phyloP scores from a whole-genome alignment of 2,113 vertebrate genomes.

The Grus americana region DNA sequence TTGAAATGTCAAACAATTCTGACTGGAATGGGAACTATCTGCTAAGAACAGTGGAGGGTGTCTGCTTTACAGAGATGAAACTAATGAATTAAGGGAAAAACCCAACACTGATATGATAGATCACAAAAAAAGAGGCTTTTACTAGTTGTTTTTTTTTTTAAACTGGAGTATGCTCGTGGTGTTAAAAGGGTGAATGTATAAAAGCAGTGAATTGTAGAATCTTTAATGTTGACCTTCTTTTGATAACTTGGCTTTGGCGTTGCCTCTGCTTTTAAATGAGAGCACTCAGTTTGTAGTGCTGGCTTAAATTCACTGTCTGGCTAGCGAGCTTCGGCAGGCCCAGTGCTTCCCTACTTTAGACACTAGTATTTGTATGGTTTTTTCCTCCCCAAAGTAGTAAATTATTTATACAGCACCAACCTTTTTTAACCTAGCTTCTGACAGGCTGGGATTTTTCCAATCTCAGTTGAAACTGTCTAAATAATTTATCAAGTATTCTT shows the following conservation, averaged over 20 bases:
- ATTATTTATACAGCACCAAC: constrained; percentile 76
- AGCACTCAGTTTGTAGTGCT: background rate
- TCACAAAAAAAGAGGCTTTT: background rate
- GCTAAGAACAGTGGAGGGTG: background rate
- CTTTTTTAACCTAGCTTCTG: constrained; percentile 74
- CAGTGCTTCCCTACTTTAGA: constrained; percentile 61
- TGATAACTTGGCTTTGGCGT: constrained; percentile 7
- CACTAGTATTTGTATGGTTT: constrained; percentile 6
- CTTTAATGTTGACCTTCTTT: constrained; percentile 8
- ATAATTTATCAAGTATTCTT: constrained; percentile 78
- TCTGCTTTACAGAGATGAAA: background rate
- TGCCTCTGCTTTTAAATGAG: constrained; percentile 9
- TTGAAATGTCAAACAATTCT: background rate
- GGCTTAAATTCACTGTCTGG: constrained; percentile 34
- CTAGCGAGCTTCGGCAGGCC: constrained; percentile 40
- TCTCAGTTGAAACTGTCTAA: constrained; percentile 72
- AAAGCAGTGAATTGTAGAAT: background rate
- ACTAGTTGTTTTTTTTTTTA: background rate
- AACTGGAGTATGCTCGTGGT: background rate
- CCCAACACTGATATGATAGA: background rate
- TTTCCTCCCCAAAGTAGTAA: constrained; percentile 52
- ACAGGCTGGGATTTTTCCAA: constrained; percentile 73
- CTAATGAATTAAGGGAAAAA: background rate
- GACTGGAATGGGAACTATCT: background rate
- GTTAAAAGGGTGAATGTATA: background rate